These are phyloP conservation scores for Cololabis saira DNA, from an alignment of 2,113 vertebrate genomes.

Conservation along the genomic window DNA sequence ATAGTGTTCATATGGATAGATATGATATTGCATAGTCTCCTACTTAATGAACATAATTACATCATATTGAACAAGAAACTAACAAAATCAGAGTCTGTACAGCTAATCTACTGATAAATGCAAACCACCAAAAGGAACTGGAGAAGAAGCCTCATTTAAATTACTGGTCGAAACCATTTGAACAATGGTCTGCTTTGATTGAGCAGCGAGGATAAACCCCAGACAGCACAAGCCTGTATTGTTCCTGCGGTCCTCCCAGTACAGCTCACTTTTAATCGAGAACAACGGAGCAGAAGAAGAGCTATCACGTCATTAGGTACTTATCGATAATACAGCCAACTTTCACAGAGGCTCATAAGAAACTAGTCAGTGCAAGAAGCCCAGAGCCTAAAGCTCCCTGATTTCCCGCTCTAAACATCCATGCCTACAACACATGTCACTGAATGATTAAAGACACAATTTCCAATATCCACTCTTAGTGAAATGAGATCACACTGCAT, in stretches of 20 bases:
- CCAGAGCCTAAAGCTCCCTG: conserved; percentile 27
- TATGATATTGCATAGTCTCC: too few species aligned
- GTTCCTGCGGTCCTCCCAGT: conserved; percentile 35
- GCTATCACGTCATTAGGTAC: conserved; percentile 66
- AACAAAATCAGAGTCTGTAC: neutral
- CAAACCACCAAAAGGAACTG: conserved; percentile 16
- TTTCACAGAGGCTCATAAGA: conserved; percentile 50
- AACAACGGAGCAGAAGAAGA: conserved; percentile 57
- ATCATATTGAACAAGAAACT: too few species aligned
- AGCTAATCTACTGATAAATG: neutral
- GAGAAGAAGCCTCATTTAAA: conserved; percentile 31
- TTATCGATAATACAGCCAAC: conserved; percentile 54
- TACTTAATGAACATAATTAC: too few species aligned
- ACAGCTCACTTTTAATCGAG: conserved; percentile 54
- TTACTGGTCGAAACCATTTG: conserved; percentile 27
- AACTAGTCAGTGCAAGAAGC: conserved; percentile 35
- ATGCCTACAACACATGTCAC: conserved; percentile 16
- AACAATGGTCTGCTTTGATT: conserved; percentile 38
- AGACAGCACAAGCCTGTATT: conserved; percentile 2
- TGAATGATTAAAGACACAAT: conserved; percentile 17
- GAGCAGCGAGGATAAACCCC: conserved; percentile 48
- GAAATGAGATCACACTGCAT: conserved; percentile 17
- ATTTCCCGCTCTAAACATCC: conserved; percentile 33
- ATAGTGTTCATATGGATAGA: too few species aligned
- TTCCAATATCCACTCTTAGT: conserved; percentile 14